Evolutionary conservation across 2,113 vertebrate species (phyloP).

Genomic region (Semnopithecus entellus): DNA sequence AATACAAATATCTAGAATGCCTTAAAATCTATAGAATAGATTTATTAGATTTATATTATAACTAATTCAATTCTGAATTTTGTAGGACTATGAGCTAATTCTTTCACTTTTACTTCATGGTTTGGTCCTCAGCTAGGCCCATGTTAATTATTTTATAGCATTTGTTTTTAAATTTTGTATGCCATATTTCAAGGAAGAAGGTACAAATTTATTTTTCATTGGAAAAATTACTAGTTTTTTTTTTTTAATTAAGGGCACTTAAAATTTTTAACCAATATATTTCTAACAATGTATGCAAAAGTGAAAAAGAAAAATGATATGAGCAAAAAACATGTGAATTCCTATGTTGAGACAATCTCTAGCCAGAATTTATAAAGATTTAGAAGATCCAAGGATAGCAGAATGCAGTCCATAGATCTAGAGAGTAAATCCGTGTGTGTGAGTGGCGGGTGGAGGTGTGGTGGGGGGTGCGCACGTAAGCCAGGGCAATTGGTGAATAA

Average conservation of each 20-base stretch:
- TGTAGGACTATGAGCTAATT: background rate
- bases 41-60: background rate
- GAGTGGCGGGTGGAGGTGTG: too few relatives aligned
- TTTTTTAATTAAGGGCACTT: background rate
- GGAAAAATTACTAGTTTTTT: background rate
- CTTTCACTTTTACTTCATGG: background rate
- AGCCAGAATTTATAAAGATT: background rate
- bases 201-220: background rate
- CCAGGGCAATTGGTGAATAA: background rate
- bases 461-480: background rate
- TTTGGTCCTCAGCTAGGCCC: background rate
- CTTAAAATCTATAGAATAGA: background rate
- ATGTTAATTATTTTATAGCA: background rate
- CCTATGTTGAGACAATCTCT: background rate
- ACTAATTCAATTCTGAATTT: background rate
- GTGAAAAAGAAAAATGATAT: background rate
- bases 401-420: background rate
- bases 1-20: background rate
- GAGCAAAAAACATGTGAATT: background rate
- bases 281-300: background rate
- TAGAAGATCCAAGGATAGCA: rapidly evolving
- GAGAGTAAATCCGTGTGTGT: background rate
- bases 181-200: background rate
- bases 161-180: background rate
- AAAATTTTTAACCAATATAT: background rate